phyloP scores from a whole-genome alignment of 2,888 invertebrate genomes.

The Anoncus sp. region DNA sequence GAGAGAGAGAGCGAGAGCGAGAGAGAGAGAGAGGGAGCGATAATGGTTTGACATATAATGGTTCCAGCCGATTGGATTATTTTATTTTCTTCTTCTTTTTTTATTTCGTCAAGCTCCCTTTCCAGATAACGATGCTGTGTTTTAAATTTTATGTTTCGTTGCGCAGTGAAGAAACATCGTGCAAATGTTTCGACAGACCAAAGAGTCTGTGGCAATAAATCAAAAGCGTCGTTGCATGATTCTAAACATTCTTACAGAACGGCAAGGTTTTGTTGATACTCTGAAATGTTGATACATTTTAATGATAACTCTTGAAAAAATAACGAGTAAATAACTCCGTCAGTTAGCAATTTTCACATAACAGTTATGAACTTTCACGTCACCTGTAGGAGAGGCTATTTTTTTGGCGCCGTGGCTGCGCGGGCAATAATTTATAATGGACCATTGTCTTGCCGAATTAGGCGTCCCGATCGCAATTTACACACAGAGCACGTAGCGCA shows the following conservation, averaged over 20 bases:
- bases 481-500: background rate
- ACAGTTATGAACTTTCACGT: background rate
- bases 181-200: slow-evolving; percentile 22
- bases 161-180: slow-evolving; percentile 24
- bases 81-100: slow-evolving; percentile 18
- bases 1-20: slow-evolving; percentile 22
- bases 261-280: slow-evolving; percentile 30
- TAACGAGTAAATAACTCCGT: slow-evolving; percentile 10
- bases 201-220: slow-evolving; percentile 42
- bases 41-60: slow-evolving; percentile 29
- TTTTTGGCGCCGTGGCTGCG: slow-evolving; percentile 5
- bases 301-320: slow-evolving; percentile 26
- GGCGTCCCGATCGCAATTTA: slow-evolving; percentile 29
- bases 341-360: slow-evolving; percentile 20
- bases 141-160: slow-evolving; percentile 24
- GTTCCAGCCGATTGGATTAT: slow-evolving; percentile 36
- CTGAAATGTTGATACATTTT: slow-evolving; percentile 18
- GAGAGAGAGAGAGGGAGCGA: slow-evolving; percentile 12
- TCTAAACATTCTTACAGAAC: slow-evolving; percentile 12
- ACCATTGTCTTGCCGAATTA: slow-evolving; percentile 67
- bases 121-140: slow-evolving; percentile 2
- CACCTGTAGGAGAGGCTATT: background rate
- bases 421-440: slow-evolving; percentile 62
- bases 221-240: slow-evolving; percentile 14
- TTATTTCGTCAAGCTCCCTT: slow-evolving; percentile 30